Base-by-base conservation (phyloP, 2,113 vertebrate genomes). In the Percopsis transmontana region DNA sequence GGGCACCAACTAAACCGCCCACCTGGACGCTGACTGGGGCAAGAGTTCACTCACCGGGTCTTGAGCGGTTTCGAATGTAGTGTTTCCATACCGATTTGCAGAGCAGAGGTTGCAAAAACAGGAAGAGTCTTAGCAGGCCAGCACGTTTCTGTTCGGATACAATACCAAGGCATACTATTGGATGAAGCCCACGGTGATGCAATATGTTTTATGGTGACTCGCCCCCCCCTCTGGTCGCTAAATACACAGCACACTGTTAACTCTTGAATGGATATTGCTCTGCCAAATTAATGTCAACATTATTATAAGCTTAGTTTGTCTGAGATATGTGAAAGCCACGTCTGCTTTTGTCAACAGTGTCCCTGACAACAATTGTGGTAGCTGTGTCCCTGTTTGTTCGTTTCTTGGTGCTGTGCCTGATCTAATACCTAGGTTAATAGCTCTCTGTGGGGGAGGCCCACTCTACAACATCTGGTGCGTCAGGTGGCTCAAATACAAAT, bases 371-470 rank as follows among this genome's bases (percentile, higher is more conserved):
- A 24, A 44, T 7, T 23, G 45, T 27, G 14, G 33, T 57, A 63
- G 70, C 64, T 66, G 57, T 83, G 56, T 70, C 54, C 64, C 27
- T 68, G 45, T 33, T 33, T 33, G 27, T 33, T 33, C 27, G 24
- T 69, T 24, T 73, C 66, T 65, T 58, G 52, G 55, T 77, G 40
- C 55, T 67, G 56, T 7, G 5, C 27, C 27, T 69, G 58, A 70
- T 71, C 38, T 54, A 70, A 15, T 14, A 45, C 44, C 39, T 39
- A 38, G 21, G 70, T 82, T 62, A 52, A 73, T 74, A 60, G 50
- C 50, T 77, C 63, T 5, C 70, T 52, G 70, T 58, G 58, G 72
- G 61, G 48, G 21, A 74, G 66, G 64, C 68, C 50, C 61, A 33
- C 74, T 60, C 47, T 53, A 52, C 58, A 76, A 77, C 45, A 54